Base-by-base conservation (phyloP, 2,113 vertebrate species). In the Lota lota region DNA sequence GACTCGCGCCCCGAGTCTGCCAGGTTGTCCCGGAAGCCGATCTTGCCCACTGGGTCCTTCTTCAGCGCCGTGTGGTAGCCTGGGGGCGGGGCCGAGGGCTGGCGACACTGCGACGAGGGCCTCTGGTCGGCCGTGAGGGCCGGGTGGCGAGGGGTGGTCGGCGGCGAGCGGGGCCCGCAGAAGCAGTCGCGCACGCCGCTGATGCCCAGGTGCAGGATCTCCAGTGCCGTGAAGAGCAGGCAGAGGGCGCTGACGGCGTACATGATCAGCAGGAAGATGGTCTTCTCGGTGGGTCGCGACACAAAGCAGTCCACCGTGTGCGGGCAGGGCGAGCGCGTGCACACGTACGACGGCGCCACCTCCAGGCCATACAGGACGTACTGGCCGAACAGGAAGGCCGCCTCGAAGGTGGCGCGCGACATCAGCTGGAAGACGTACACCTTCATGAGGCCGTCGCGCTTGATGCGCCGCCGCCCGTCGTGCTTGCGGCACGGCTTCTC, bases 261-360 rank as follows among this genome's bases (percentile, higher is more conserved):
- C 95, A 97, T 97, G 70, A 95, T 90, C 58, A 93, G 88, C 67
- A 96, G 90, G 81, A 97, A 97, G 83, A 96, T 95, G 1, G 94
- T 96, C 72, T 97, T 97, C 84, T 97, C 95, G 0, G 95, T 97
- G 22, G 95, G 95, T 0, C 95, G 93, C 0, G 95, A 97, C 51
- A 97, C 90, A 1, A 95, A 96, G 83, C 95, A 97, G 67, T 97
- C 94, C 4, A 97, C 94, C 0, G 88, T 94, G 89, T 96, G 94
- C 0, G 95, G 95, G 81, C 95, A 96, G 1, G 95, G 95, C 21
- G 90, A 91, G 57, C 93, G 93, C 0, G 74, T 91, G 89, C 95
- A 97, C 2, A 95, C 74, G 0, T 94, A 96, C 0, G 93, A 94
- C 0, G 94, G 93, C 0, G 66, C 83, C 54, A 97, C 94, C 73